Evolutionary conservation across 2,888 invertebrate genomes (phyloP).

Genomic region (Himalopsyche japonica): DNA sequence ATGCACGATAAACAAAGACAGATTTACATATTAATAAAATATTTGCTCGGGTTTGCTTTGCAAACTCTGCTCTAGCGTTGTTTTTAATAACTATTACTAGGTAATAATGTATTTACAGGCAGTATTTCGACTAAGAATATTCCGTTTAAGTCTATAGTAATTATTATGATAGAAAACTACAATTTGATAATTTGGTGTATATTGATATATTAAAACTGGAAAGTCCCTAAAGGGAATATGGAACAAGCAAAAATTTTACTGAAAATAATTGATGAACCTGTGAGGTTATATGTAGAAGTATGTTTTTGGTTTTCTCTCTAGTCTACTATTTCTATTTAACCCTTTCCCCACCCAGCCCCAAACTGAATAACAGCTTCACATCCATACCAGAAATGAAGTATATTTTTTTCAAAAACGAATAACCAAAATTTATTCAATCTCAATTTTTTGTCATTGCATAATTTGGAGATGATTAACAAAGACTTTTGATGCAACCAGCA

Average conservation of each 20-base stretch:
- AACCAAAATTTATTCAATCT: too few relatives aligned
- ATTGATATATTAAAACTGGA: neutral
- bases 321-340: neutral
- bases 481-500: too few relatives aligned
- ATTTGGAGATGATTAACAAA: too few relatives aligned
- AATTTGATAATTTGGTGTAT: neutral
- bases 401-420: too few relatives aligned
- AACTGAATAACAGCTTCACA: too few relatives aligned
- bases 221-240: neutral
- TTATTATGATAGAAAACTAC: neutral
- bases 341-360: too few relatives aligned
- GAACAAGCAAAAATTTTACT: neutral
- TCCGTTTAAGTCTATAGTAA: neutral
- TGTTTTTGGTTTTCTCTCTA: neutral
- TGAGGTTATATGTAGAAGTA: neutral
- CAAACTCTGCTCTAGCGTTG: neutral
- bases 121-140: neutral
- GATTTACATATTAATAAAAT: neutral
- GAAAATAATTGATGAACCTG: neutral
- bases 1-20: neutral
- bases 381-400: too few relatives aligned
- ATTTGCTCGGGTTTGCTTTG: neutral
- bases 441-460: too few relatives aligned
- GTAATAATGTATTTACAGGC: neutral
- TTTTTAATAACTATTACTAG: neutral